These are phyloP conservation scores for Agrypnia vestita DNA, from an alignment of 1,140 invertebrate species.

Conservation along the genomic window DNA sequence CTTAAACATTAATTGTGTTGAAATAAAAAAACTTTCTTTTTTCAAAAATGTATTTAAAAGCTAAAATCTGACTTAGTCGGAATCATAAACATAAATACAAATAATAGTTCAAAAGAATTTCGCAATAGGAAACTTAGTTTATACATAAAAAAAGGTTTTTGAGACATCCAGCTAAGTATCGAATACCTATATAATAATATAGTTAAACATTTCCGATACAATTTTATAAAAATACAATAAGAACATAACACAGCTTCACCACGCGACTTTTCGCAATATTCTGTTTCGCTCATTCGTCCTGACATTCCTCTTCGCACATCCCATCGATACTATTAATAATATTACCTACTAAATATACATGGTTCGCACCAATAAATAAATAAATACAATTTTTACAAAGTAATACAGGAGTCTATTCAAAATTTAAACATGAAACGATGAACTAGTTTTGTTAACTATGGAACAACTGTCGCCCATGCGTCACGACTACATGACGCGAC, in stretches of 20 bases:
- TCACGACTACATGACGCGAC: too few relatives aligned
- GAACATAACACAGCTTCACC: neutral
- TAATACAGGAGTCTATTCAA: neutral
- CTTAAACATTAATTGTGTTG: neutral
- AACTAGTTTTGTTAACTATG: too few relatives aligned
- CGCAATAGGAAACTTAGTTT: conserved; percentile 13
- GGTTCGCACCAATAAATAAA: neutral
- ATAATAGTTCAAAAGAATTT: neutral
- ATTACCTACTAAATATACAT: neutral
- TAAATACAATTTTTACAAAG: neutral
- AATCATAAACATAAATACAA: neutral
- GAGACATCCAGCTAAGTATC: conserved; percentile 31
- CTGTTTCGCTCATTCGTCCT: neutral
- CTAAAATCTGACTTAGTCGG: conserved; percentile 30
- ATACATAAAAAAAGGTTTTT: conserved; percentile 35
- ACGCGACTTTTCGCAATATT: neutral
- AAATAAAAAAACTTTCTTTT: conserved; percentile 14
- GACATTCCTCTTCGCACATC: neutral
- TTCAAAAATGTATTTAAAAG: conserved; percentile 37
- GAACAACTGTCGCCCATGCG: too few relatives aligned
- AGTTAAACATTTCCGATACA: neutral
- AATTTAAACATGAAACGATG: too few relatives aligned
- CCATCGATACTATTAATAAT: neutral
- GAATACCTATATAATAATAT: neutral
- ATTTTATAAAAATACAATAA: neutral